These are phyloP conservation scores for Tragulus kanchil DNA, from an alignment of 2,113 vertebrate genomes.

Conservation along the genomic window DNA sequence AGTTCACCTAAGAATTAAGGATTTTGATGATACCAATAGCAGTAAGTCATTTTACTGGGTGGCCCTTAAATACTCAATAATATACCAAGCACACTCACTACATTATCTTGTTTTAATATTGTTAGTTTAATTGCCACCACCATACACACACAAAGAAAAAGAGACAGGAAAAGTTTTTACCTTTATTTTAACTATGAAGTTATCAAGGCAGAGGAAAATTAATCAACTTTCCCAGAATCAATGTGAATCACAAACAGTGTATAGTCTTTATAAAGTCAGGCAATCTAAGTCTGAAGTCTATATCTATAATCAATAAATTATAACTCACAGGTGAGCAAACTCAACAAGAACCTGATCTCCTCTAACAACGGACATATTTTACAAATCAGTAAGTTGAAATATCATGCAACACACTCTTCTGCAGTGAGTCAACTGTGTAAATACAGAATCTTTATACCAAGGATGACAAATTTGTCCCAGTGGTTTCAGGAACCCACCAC, in stretches of 20 bases:
- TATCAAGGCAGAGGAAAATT: not conserved
- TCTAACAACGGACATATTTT: not conserved
- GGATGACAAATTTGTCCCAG: not conserved
- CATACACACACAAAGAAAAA: not conserved
- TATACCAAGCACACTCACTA: not conserved
- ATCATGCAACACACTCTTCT: not conserved
- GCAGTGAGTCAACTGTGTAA: not conserved
- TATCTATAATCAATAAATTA: not conserved
- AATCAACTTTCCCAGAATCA: not conserved
- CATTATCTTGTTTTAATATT: not conserved
- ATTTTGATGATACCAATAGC: not conserved
- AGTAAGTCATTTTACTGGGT: not conserved
- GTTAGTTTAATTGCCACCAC: not conserved
- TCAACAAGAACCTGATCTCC: not conserved
- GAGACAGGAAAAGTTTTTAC: not conserved
- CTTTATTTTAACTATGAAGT: not conserved
- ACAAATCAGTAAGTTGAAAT: not conserved
- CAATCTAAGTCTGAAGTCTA: not conserved
- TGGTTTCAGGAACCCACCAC: slow-evolving; percentile 18
- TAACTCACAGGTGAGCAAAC: not conserved
- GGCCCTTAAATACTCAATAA: not conserved
- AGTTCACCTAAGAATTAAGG: not conserved
- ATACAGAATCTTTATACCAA: not conserved
- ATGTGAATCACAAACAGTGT: not conserved
- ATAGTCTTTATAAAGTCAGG: not conserved